Base-by-base conservation (phyloP, 1,140 invertebrate genomes). In the Aphelinus atriplicis region DNA sequence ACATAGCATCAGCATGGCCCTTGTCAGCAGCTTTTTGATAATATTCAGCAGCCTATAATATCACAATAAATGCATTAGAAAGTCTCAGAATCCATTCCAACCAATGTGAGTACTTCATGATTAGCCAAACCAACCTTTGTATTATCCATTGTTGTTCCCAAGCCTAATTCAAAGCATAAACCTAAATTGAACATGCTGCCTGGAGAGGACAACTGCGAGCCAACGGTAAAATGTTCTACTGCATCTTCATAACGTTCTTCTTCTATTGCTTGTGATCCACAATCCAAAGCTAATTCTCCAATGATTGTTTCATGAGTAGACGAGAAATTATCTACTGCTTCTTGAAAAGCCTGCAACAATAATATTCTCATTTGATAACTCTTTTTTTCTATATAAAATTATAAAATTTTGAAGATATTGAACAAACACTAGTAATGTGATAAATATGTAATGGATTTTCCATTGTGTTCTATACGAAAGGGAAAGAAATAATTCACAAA, bases 111-210 rank as follows among this genome's bases (percentile, higher is more conserved):
- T 66, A 46, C 62, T 65, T 57, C 46, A 56, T 26, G 51, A 53
- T 53, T 64, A 46, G 3, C 75, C 70, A 50, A 57, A 75, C 70
- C 9, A 64, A 91, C 90, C 85, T 88, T 88, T 81, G 84, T 85
- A 63, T 89, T 87, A 86, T 92, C 87, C 55, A 85, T 82, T 42
- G 84, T 80, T n/a, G 90, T 89, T 76, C 91, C 91, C 63, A 92
- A 80, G 5, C 91, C 91, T 72, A 89, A 82, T 80, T 92, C 91
- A 80, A 91, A 89, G 80, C 91, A 92, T 2, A 92, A 79, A 50
- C 87, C 91, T 69, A 92, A 82, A 81, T 92, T 92, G 68, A 89
- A 92, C 57, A 89, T 82, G 70, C 91, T 91, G 77, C 88, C 88
- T 74, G 89, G 82, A 81, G 91, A 89, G 68, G 89, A 88, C 61